Evolutionary conservation across 2,888 invertebrate genomes (phyloP).

Genomic region (Carabus problematicus): DNA sequence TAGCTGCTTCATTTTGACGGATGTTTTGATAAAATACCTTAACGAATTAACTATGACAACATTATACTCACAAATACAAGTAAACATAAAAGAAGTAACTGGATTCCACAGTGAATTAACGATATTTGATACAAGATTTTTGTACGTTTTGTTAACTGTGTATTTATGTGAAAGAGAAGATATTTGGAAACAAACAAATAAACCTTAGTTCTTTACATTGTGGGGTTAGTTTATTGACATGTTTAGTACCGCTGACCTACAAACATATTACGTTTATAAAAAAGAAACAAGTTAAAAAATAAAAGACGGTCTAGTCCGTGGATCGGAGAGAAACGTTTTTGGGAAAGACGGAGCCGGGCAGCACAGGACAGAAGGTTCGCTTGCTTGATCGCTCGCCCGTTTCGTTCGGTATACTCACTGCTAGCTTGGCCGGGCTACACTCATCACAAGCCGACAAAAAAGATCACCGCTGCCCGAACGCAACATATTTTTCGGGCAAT

Average conservation of each 20-base stretch:
- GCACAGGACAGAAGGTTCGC: slow-evolving; percentile 22
- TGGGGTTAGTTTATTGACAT: too few relatives aligned
- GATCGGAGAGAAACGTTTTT: slow-evolving; percentile 16
- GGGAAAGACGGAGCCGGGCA: slow-evolving; percentile 25
- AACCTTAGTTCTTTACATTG: too few relatives aligned
- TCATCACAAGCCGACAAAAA: slow-evolving; percentile 31
- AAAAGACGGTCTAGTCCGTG: neutral
- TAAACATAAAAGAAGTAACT: too few relatives aligned
- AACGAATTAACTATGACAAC: too few relatives aligned
- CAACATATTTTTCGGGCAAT: slow-evolving; percentile 57
- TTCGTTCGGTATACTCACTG: too few relatives aligned
- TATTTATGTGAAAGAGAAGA: too few relatives aligned
- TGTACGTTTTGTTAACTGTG: too few relatives aligned
- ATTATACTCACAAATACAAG: too few relatives aligned
- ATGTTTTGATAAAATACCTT: slow-evolving; percentile 27
- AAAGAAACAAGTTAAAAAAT: slow-evolving; percentile 27
- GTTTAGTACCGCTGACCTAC: slow-evolving; percentile 17
- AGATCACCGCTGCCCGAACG: slow-evolving; percentile 38
- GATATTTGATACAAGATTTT: too few relatives aligned
- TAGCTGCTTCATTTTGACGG: slow-evolving; percentile 35
- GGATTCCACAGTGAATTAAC: too few relatives aligned
- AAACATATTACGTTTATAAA: slow-evolving; percentile 31
- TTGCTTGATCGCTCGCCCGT: too few relatives aligned
- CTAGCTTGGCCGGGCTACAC: slow-evolving; percentile 19
- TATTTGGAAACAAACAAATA: too few relatives aligned